These are phyloP conservation scores for Lottia scabra DNA, from an alignment of 2,888 invertebrate genomes.

Conservation along the genomic window DNA sequence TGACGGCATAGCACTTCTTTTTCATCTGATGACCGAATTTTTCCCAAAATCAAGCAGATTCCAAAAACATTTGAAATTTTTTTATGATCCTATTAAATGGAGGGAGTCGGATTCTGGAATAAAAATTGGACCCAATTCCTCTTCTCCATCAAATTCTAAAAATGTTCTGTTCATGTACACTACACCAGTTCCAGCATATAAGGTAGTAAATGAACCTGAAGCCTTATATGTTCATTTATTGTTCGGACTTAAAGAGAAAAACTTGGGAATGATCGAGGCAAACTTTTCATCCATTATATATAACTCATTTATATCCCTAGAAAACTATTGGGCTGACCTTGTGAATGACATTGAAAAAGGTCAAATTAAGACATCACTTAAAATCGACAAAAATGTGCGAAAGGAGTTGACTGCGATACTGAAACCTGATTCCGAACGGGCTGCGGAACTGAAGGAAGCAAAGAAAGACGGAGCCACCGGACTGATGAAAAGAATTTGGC, in stretches of 20 bases:
- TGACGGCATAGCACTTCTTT: slow-evolving; percentile 52
- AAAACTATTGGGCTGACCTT: slow-evolving; percentile 47
- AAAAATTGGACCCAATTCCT: slow-evolving; percentile 62
- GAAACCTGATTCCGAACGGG: slow-evolving; percentile 54
- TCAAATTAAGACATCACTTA: slow-evolving; percentile 43
- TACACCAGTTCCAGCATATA: slow-evolving; percentile 56
- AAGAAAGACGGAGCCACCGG: slow-evolving; percentile 51
- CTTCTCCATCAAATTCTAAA: slow-evolving; percentile 60
- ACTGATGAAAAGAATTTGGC: slow-evolving; percentile 60
- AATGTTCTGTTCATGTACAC: slow-evolving; percentile 57
- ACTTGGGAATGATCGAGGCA: slow-evolving; percentile 63
- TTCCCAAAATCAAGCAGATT: slow-evolving; percentile 45
- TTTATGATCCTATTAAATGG: slow-evolving; percentile 54
- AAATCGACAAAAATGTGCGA: slow-evolving; percentile 47
- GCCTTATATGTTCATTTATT: slow-evolving; percentile 64
- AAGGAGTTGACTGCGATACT: slow-evolving; percentile 47
- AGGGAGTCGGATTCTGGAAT: slow-evolving; percentile 52
- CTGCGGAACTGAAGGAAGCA: slow-evolving; percentile 53
- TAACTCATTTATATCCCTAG: slow-evolving; percentile 54
- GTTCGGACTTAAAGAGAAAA: slow-evolving; percentile 61
- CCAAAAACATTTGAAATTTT: slow-evolving; percentile 57
- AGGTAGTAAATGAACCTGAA: slow-evolving; percentile 60
- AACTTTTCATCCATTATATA: slow-evolving; percentile 65
- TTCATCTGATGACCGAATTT: slow-evolving; percentile 43
- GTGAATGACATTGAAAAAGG: slow-evolving; percentile 60